Evolutionary conservation across 2,888 invertebrate genomes (phyloP).

Genomic region (Drosophila anomalata): DNA sequence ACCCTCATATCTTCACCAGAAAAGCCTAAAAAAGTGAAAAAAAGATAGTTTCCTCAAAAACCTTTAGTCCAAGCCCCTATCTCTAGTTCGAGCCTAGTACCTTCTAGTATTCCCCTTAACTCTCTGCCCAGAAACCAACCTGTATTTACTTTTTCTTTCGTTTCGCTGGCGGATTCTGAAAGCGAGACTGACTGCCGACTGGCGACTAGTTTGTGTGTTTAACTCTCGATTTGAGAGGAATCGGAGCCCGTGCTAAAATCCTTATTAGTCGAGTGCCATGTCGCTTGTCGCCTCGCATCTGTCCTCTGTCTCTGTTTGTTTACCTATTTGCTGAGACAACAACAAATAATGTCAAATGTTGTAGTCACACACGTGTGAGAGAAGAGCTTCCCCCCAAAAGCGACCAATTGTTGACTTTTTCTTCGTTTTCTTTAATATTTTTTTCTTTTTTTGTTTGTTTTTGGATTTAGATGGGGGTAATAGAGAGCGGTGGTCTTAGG

Average conservation of each 20-base stretch:
- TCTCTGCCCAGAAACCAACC: not conserved
- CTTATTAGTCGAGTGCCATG: slow-evolving; percentile 43
- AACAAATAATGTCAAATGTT: slow-evolving; percentile 61
- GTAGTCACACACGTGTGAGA: slow-evolving; percentile 61
- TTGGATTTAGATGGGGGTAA: slow-evolving; percentile 28
- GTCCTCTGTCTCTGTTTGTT: slow-evolving; percentile 52
- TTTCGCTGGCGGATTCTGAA: slow-evolving; percentile 19
- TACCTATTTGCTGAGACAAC: slow-evolving; percentile 72
- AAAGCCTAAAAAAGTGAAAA: too few relatives aligned
- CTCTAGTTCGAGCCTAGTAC: too few relatives aligned
- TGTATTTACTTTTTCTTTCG: slow-evolving; percentile 26
- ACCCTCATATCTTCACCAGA: too few relatives aligned
- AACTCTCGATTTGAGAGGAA: slow-evolving; percentile 59
- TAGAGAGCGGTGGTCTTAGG: not conserved
- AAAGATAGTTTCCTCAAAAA: too few relatives aligned
- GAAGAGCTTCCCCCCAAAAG: not conserved
- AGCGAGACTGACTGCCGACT: not conserved
- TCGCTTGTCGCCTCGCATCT: slow-evolving; percentile 6
- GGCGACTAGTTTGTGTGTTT: slow-evolving; percentile 42
- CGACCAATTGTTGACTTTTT: slow-evolving; percentile 55
- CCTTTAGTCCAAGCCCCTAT: too few relatives aligned
- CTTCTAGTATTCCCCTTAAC: not conserved
- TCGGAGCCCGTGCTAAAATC: slow-evolving; percentile 44
- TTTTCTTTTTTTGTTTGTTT: slow-evolving; percentile 52
- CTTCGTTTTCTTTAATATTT: slow-evolving; percentile 20